A percentile compares a stretch with the other conserved stretches of the same genome.
Evolutionary conservation across 2,888 invertebrate genomes (phyloP).

Genomic region (Ophonus ardosiacus): DNA sequence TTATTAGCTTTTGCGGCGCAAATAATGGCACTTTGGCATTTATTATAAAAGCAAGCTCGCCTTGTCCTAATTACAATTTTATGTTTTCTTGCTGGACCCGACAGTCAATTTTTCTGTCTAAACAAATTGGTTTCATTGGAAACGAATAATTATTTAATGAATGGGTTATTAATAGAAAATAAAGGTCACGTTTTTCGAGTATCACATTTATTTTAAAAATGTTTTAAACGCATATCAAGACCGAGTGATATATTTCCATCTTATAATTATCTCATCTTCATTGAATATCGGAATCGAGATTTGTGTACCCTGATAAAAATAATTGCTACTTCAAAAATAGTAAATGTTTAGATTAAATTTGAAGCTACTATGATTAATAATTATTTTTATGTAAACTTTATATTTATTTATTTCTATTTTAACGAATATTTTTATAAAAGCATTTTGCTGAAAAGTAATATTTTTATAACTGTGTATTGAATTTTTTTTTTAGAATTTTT

Average conservation of each 20-base stretch:
- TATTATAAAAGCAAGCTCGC: too few species aligned
- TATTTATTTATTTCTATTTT: conserved; percentile 36
- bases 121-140: too few species aligned
- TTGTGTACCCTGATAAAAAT: not conserved
- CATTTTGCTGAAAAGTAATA: conserved; percentile 60
- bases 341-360: conserved; percentile 26
- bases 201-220: conserved; percentile 5
- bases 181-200: not conserved
- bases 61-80: too few species aligned
- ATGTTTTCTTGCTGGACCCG: too few species aligned
- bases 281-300: not conserved
- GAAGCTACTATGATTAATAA: conserved; percentile 19
- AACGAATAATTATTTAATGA: too few species aligned
- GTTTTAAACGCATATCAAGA: conserved; percentile 60
- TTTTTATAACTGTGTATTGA: conserved; percentile 60
- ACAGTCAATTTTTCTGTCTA: too few species aligned
- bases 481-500: conserved; percentile 55
- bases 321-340: too few species aligned
- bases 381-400: conserved; percentile 22
- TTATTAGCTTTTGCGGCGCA: too few species aligned
- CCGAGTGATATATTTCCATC: conserved; percentile 53
- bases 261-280: not conserved
- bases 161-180: too few species aligned
- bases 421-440: conserved; percentile 61
- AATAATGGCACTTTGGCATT: too few species aligned